Evolutionary conservation across 2,888 invertebrate species (phyloP).

Genomic region (Deilephila porcellus): DNA sequence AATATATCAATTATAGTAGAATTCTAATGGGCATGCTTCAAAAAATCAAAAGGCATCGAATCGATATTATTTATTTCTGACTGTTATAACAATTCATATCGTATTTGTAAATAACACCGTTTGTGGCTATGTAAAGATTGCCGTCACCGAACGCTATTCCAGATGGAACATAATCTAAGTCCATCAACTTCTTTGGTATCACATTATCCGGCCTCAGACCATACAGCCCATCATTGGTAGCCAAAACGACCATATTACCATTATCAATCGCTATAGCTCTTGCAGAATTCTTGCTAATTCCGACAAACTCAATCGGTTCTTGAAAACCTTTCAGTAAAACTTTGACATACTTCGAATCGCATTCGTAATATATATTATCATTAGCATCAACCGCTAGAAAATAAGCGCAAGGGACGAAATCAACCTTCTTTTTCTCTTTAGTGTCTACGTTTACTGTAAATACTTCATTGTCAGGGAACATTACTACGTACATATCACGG

Average conservation of each 20-base stretch:
- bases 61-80: neutral
- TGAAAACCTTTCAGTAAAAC: slow-evolving; percentile 72
- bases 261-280: slow-evolving; percentile 66
- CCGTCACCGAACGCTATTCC: slow-evolving; percentile 64
- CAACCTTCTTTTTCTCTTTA: slow-evolving; percentile 67
- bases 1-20: too few relatives aligned
- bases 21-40: too few relatives aligned
- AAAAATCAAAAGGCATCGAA: neutral
- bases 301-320: slow-evolving; percentile 76
- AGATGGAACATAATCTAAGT: slow-evolving; percentile 69
- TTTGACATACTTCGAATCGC: slow-evolving; percentile 78
- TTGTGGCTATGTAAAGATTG: slow-evolving; percentile 65
- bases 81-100: slow-evolving; percentile 37
- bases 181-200: slow-evolving; percentile 76
- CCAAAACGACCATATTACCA: slow-evolving; percentile 61
- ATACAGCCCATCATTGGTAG: slow-evolving; percentile 75
- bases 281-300: slow-evolving; percentile 70
- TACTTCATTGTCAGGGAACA: slow-evolving; percentile 73
- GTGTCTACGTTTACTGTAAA: slow-evolving; percentile 61
- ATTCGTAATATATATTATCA: slow-evolving; percentile 75
- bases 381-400: slow-evolving; percentile 70
- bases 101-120: slow-evolving; percentile 71
- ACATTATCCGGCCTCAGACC: slow-evolving; percentile 64
- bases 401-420: slow-evolving; percentile 71
- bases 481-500: slow-evolving; percentile 66